Conservation (phyloP, 2,113 vertebrate genomes). For the Uria lomvia region DNA sequence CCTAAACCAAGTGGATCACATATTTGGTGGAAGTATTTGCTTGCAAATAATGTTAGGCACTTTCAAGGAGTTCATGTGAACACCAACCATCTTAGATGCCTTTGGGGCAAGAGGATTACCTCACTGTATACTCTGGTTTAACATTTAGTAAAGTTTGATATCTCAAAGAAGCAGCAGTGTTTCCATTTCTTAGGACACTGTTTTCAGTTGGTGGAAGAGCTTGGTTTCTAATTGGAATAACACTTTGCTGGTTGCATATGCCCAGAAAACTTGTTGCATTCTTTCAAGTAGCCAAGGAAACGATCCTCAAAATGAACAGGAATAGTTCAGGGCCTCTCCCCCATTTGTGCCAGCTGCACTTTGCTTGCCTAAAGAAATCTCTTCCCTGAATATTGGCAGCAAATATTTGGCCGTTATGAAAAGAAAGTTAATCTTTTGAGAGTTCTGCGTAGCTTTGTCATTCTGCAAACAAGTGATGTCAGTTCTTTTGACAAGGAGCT, state of each 20-base stretch:
- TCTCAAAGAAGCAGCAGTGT: neutral
- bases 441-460: neutral
- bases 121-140: neutral
- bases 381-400: neutral
- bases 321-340: neutral
- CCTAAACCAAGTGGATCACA: neutral
- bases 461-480: neutral
- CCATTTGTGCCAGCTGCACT: neutral
- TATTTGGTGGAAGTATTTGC: neutral
- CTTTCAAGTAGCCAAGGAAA: slow-evolving; percentile 15
- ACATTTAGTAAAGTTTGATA: neutral
- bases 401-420: neutral
- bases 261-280: neutral
- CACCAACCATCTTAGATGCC: neutral
- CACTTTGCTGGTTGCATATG: neutral
- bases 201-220: neutral
- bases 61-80: neutral
- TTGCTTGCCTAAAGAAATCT: neutral
- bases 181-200: neutral
- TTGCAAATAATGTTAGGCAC: neutral
- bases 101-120: neutral
- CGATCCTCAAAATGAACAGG: neutral
- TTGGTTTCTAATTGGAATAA: neutral
- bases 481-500: neutral
- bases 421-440: neutral